Evolutionary conservation across 2,888 invertebrate genomes (phyloP).

Genomic region (Mythimna albipuncta): DNA sequence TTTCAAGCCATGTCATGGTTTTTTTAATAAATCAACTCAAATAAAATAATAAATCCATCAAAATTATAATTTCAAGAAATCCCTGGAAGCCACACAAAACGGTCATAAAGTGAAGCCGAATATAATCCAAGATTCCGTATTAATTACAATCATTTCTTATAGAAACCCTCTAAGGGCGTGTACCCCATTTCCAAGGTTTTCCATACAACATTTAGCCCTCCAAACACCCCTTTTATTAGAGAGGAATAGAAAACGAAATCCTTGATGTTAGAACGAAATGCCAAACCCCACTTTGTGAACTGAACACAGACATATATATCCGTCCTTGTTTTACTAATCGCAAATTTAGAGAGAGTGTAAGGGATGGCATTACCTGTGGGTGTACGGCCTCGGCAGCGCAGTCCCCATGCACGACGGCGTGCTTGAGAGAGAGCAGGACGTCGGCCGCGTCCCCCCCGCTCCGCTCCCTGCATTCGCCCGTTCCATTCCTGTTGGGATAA

Average conservation of each 20-base stretch:
- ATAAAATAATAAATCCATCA: conserved; percentile 40
- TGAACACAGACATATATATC: conserved; percentile 25
- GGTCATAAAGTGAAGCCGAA: conserved; percentile 50
- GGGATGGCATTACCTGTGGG: conserved; percentile 86
- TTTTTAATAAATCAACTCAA: neutral
- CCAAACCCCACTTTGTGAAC: neutral
- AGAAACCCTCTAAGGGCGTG: conserved; percentile 61
- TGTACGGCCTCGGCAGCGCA: conserved; percentile 88
- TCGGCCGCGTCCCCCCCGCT: conserved; percentile 95
- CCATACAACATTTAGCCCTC: conserved; percentile 51
- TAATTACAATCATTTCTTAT: conserved; percentile 80
- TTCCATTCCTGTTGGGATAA: conserved; percentile 81
- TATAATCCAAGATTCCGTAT: conserved; percentile 72
- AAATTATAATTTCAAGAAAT: conserved; percentile 57
- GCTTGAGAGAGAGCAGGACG: conserved; percentile 96
- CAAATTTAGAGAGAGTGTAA: conserved; percentile 58
- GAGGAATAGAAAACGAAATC: conserved; percentile 45
- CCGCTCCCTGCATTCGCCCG: conserved; percentile 90
- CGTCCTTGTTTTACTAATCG: conserved; percentile 56
- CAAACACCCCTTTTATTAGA: conserved; percentile 66
- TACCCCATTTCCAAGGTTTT: conserved; percentile 64
- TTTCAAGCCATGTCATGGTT: no score
- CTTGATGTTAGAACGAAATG: conserved; percentile 42
- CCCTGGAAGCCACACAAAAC: conserved; percentile 53
- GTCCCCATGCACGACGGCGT: conserved; percentile 96